These are phyloP conservation scores for Engystomops pustulosus DNA, from an alignment of 2,113 vertebrate species.

Conservation along the genomic window DNA sequence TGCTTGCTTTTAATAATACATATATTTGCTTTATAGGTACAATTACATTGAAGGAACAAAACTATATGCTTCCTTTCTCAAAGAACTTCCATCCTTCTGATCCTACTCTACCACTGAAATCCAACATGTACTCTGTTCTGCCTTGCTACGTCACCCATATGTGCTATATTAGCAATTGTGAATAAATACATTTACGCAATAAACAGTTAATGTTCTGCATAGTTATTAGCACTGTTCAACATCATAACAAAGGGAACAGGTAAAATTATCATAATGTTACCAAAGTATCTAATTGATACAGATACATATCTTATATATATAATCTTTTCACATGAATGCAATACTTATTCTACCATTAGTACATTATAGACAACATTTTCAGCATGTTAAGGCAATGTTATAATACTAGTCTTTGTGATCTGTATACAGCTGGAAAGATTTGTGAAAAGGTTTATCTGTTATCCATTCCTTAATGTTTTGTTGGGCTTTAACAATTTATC, in stretches of 20 bases:
- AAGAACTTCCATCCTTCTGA: constrained; percentile 26
- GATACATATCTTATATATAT: no score
- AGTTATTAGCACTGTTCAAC: background rate
- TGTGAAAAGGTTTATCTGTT: background rate
- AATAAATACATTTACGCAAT: background rate
- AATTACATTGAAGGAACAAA: constrained; percentile 58
- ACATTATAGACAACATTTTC: background rate
- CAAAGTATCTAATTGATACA: background rate
- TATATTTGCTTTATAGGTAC: constrained; percentile 28
- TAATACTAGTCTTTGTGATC: no score
- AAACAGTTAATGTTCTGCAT: background rate
- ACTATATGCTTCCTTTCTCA: constrained; percentile 30
- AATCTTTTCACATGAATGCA: background rate
- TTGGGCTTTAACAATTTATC: background rate
- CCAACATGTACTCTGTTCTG: background rate
- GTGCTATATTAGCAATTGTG: constrained; percentile 12
- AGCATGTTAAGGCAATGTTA: no score
- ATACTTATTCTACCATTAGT: background rate
- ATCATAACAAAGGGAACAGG: background rate
- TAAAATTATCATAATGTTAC: background rate
- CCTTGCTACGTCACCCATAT: background rate
- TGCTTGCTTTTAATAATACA: background rate
- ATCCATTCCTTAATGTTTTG: background rate
- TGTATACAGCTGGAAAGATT: background rate
- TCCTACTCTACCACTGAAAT: background rate